A percentile compares a stretch with the other conserved stretches of the same genome.
Conservation (phyloP, 2,797 vertebrate species). For the Pelochelys cantorii region DNA sequence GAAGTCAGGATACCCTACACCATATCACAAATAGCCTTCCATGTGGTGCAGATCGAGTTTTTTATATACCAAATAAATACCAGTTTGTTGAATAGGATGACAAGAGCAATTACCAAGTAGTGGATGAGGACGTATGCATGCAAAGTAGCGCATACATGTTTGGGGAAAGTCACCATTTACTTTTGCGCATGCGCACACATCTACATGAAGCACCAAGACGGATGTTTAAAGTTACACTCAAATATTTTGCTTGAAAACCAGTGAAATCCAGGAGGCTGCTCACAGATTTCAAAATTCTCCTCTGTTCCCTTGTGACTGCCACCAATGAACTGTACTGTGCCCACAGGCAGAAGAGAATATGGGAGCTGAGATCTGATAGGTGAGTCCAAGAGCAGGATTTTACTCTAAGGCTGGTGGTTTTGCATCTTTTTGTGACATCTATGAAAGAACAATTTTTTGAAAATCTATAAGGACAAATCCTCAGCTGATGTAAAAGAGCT, state of each 20-base stretch:
- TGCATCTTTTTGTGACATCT: neutral
- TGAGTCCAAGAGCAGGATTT: conserved; percentile 32
- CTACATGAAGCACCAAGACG: neutral
- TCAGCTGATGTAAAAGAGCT: conserved; percentile 32
- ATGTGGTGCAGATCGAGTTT: conserved; percentile 20
- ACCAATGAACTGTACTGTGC: conserved; percentile 10
- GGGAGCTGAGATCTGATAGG: conserved; percentile 15
- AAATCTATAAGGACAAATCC: neutral
- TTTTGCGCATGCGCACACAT: neutral
- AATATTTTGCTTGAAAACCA: conserved; percentile 55
- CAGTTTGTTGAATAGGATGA: conserved; percentile 61
- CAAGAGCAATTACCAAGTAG: neutral
- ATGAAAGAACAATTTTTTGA: neutral
- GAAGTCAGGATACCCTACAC: conserved; percentile 33
- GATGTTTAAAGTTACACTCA: neutral
- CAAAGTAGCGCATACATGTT: conserved; percentile 9
- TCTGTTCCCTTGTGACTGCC: conserved; percentile 32
- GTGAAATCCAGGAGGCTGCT: conserved; percentile 43
- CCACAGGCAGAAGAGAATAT: neutral
- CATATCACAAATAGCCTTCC: conserved; percentile 73
- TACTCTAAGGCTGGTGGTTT: neutral
- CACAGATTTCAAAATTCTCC: neutral
- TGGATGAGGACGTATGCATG: no score
- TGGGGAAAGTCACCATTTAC: neutral
- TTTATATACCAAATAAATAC: conserved; percentile 72